Conservation (phyloP, 2,888 invertebrate genomes). For the Lepetodrilus schrolli region DNA sequence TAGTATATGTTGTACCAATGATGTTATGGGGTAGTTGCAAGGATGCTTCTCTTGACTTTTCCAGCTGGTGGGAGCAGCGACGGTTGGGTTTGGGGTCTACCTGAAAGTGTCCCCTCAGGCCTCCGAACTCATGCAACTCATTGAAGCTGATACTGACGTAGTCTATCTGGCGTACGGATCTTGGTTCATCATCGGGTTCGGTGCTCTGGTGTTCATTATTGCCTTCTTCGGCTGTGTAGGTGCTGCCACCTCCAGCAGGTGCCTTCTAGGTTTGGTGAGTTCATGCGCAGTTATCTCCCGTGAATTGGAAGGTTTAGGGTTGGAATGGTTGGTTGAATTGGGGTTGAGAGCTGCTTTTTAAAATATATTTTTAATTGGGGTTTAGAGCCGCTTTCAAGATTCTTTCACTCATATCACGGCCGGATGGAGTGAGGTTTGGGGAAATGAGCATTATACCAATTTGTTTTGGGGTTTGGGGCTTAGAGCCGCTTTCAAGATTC, state of each 20-base stretch:
- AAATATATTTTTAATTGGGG: neutral
- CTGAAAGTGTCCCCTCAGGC: neutral
- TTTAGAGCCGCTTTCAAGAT: neutral
- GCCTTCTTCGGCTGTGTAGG: conserved; percentile 11
- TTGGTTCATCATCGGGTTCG: conserved; percentile 19
- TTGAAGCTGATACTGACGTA: neutral
- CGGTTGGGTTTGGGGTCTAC: neutral
- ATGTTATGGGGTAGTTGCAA: too few relatives aligned
- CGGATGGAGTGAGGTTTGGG: too few relatives aligned
- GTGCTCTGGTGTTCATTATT: neutral
- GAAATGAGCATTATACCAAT: neutral
- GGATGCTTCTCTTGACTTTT: neutral
- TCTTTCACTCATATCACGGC: too few relatives aligned
- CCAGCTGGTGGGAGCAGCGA: neutral
- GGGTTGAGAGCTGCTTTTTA: neutral
- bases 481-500: too few relatives aligned
- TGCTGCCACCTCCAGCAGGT: neutral
- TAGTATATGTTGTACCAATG: too few relatives aligned
- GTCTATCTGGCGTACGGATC: neutral
- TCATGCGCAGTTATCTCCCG: neutral
- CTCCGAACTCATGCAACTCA: neutral
- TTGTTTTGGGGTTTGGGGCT: neutral
- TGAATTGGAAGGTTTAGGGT: neutral
- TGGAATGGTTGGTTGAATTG: neutral
- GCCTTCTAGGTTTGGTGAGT: neutral